Conservation (phyloP, 2,113 vertebrate species). For the Gasterosteus nipponicus region DNA sequence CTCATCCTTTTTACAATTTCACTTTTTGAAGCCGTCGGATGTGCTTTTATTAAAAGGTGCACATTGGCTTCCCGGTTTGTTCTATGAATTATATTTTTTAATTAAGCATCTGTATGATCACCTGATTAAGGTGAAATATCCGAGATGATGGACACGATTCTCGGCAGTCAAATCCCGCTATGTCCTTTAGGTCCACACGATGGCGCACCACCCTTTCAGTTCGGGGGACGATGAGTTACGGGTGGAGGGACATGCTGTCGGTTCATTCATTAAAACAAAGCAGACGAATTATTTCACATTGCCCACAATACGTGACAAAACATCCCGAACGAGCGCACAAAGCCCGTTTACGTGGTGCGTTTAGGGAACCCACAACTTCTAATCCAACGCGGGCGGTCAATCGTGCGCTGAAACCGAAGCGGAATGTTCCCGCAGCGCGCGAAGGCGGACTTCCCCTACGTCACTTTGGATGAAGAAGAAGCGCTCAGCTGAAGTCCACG, state of each 20-base stretch:
- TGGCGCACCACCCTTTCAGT: conserved; percentile 36
- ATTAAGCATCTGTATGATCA: neutral
- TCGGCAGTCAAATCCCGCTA: neutral
- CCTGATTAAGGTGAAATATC: too few relatives aligned
- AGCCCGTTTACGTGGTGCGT: neutral
- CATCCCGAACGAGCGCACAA: rapidly evolving
- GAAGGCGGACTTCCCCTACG: conserved; percentile 60
- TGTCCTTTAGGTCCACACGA: conserved; percentile 46
- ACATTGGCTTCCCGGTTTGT: neutral
- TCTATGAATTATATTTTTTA: neutral
- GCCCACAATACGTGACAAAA: neutral
- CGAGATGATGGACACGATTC: too few relatives aligned
- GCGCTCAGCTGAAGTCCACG: conserved; percentile 62
- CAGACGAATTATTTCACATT: neutral
- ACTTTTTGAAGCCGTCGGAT: too few relatives aligned
- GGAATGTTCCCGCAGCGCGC: conserved; percentile 40
- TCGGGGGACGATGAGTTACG: neutral
- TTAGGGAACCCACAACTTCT: neutral
- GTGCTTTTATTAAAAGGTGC: too few relatives aligned
- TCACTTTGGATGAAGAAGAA: conserved; percentile 78
- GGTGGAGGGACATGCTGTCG: neutral
- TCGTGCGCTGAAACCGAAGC: neutral
- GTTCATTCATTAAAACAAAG: neutral
- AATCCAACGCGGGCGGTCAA: neutral
- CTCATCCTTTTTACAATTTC: neutral